phyloP scores from a whole-genome alignment of 2,113 vertebrate species.

The Phylloscopus trochilus region DNA sequence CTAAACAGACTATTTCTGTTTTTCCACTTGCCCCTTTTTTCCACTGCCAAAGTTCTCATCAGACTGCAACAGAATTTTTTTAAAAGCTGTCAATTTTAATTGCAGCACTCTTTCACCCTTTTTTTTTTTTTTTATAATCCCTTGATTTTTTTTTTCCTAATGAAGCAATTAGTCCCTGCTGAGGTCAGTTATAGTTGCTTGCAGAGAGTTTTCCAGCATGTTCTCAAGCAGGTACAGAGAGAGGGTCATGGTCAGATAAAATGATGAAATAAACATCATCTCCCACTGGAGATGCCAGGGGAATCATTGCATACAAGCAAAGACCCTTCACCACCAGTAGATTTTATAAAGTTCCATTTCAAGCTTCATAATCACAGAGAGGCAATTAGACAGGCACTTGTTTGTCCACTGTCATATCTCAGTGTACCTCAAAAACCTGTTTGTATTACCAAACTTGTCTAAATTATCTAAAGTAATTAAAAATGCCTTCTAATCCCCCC shows the following conservation, averaged over 20 bases:
- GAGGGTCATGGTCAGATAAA: not conserved
- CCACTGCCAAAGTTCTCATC: not conserved
- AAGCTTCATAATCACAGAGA: not conserved
- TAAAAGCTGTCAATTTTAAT: not conserved
- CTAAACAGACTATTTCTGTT: not conserved
- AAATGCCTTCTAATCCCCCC: not conserved
- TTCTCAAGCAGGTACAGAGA: not conserved
- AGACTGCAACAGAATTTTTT: not conserved
- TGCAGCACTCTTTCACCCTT: not conserved
- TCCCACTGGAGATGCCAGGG: not conserved
- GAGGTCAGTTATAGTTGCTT: not conserved
- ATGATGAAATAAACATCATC: not conserved
- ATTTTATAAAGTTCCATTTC: not conserved
- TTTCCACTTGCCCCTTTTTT: not conserved
- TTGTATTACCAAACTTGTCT: not conserved
- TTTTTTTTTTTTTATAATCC: not conserved
- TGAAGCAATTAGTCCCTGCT: constrained; percentile 2
- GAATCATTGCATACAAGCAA: not conserved
- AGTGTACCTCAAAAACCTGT: not conserved
- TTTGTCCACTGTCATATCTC: not conserved
- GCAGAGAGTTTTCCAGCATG: not conserved
- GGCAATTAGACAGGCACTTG: not conserved
- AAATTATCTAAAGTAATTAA: not conserved
- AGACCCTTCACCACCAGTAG: not conserved
- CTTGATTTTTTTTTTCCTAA: not conserved